Conservation (phyloP, 2,888 invertebrate genomes). For the Cosmopolites sordidus region DNA sequence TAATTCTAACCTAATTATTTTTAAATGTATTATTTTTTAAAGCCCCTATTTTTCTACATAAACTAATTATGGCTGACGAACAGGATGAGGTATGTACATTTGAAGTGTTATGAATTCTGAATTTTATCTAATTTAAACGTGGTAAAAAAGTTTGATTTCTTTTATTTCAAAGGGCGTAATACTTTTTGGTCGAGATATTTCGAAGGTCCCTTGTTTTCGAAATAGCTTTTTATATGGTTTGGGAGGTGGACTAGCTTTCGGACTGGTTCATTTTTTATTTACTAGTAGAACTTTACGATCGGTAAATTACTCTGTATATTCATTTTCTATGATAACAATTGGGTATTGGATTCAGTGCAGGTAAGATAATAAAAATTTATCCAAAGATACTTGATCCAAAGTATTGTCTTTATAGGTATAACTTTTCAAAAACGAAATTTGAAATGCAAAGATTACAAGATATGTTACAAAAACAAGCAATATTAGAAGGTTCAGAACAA, state of each 20-base stretch:
- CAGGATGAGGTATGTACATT: not conserved
- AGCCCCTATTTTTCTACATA: no score
- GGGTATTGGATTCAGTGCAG: conserved; percentile 68
- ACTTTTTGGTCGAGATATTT: conserved; percentile 67
- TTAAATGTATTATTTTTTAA: no score
- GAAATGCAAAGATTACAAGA: conserved; percentile 60
- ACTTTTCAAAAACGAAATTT: conserved; percentile 63
- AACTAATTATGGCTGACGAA: not conserved
- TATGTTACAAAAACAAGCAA: conserved; percentile 57
- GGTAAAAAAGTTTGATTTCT: not conserved
- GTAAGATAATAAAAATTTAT: conserved; percentile 53
- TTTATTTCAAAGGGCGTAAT: conserved; percentile 54
- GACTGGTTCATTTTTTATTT: conserved; percentile 66
- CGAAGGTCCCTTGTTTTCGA: conserved; percentile 76
- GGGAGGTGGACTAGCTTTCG: conserved; percentile 62
- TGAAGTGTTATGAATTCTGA: no score
- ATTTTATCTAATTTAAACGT: no score
- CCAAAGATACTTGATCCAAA: not conserved
- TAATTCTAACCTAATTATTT: no score
- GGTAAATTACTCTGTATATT: conserved; percentile 62
- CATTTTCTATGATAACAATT: conserved; percentile 62
- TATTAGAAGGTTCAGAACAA: conserved; percentile 49
- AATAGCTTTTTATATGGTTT: conserved; percentile 73
- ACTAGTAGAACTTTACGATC: conserved; percentile 65
- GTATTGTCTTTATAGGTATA: conserved; percentile 51